Conservation (phyloP, 2,797 vertebrate genomes). For the Champsocephalus esox region DNA sequence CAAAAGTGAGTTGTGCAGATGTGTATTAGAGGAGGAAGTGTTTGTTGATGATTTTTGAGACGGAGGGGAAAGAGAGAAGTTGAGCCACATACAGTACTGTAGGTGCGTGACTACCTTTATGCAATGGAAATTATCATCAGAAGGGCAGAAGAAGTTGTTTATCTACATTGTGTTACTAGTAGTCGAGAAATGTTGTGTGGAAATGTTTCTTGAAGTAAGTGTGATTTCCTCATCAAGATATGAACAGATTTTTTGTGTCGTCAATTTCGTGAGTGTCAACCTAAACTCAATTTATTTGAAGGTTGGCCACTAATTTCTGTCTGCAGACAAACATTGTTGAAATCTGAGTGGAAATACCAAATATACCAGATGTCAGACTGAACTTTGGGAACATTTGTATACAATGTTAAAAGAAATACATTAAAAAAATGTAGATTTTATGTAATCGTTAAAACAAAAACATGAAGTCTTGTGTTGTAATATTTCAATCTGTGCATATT, state of each 20-base stretch:
- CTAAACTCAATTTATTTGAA: neutral
- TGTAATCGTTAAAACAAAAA: neutral
- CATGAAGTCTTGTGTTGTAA: neutral
- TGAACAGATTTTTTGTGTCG: constrained; percentile 11
- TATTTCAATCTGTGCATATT: neutral
- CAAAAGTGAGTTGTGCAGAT: constrained; percentile 88
- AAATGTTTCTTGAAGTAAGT: constrained; percentile 40
- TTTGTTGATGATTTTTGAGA: constrained; percentile 16
- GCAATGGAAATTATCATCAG: constrained; percentile 50
- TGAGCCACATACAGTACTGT: neutral
- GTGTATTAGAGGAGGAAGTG: constrained; percentile 4
- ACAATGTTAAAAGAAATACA: neutral
- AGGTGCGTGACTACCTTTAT: constrained; percentile 13
- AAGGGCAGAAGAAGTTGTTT: constrained; percentile 26
- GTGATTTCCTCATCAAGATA: constrained; percentile 36
- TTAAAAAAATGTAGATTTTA: neutral
- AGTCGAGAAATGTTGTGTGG: constrained; percentile 29
- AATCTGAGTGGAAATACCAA: neutral
- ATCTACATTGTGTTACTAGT: constrained; percentile 11
- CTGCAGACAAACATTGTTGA: neutral
- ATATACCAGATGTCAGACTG: neutral
- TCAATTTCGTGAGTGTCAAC: neutral
- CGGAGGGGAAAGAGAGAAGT: constrained; percentile 35
- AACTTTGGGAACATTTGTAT: neutral
- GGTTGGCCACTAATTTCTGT: neutral